These are phyloP conservation scores for Chionomys nivalis DNA, from an alignment of 2,113 vertebrate species.

Conservation along the genomic window DNA sequence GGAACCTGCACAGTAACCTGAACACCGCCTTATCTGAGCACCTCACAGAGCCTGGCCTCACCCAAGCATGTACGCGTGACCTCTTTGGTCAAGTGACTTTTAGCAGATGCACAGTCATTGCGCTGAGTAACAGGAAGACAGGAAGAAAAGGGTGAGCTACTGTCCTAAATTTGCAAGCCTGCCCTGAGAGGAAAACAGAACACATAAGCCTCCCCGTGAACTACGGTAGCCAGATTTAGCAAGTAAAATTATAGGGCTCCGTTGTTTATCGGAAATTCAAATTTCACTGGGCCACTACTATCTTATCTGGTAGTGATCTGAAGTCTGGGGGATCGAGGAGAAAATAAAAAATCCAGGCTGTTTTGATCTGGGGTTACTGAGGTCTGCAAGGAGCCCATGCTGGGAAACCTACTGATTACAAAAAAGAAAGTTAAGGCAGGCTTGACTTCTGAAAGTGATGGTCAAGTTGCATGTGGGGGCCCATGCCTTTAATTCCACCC, in stretches of 20 bases:
- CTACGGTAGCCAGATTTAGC: constrained; percentile 52
- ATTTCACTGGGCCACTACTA: constrained; percentile 40
- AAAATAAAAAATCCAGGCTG: constrained; percentile 42
- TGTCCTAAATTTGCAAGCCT: constrained; percentile 61
- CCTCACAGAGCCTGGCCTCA: not conserved
- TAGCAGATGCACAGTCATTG: constrained; percentile 52
- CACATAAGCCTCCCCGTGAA: constrained; percentile 40
- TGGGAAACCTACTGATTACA: not conserved
- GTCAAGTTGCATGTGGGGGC: not conserved
- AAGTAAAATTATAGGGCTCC: constrained; percentile 56
- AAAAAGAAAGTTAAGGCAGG: not conserved
- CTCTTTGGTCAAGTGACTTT: constrained; percentile 66
- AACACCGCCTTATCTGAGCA: not conserved
- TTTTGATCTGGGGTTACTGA: constrained; percentile 24
- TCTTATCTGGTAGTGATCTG: constrained; percentile 4
- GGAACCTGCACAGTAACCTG: constrained; percentile 42
- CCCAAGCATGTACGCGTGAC: not conserved
- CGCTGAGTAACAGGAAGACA: constrained; percentile 65
- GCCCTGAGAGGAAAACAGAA: constrained; percentile 65
- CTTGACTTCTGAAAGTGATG: not conserved
- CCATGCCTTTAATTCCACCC: not conserved
- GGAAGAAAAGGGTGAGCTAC: constrained; percentile 63
- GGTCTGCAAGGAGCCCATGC: not conserved
- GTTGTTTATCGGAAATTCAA: constrained; percentile 67
- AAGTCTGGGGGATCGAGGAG: not conserved